Percentiles rank a stretch among this genome's conserved stretches.
Evolutionary conservation across 2,888 invertebrate species (phyloP).

Genomic region (Cryptophagus acutangulus): DNA sequence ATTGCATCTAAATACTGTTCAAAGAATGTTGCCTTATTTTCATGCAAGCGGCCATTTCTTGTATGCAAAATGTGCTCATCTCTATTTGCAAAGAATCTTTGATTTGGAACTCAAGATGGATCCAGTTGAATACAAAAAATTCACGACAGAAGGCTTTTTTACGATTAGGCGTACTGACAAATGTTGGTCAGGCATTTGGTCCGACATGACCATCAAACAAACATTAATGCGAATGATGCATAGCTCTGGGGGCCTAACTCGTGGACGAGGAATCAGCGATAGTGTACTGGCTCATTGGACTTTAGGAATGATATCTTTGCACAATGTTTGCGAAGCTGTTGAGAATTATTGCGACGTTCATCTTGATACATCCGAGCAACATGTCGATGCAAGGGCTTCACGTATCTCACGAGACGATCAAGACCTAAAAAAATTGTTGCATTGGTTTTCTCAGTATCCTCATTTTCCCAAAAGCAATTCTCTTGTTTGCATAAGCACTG

Average conservation of each 20-base stretch:
- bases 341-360: slow-evolving; percentile 25
- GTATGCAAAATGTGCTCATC: slow-evolving; percentile 37
- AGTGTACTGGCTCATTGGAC: slow-evolving; percentile 26
- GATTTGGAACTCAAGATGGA: slow-evolving; percentile 27
- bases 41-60: slow-evolving; percentile 40
- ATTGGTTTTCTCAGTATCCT: slow-evolving; percentile 26
- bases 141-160: slow-evolving; percentile 29
- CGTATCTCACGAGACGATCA: slow-evolving; percentile 24
- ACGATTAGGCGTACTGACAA: slow-evolving; percentile 28
- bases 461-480: slow-evolving; percentile 25
- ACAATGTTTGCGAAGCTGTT: slow-evolving; percentile 22
- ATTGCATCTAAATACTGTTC: slow-evolving; percentile 13
- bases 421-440: slow-evolving; percentile 24
- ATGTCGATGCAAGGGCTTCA: slow-evolving; percentile 25
- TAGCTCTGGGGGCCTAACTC: slow-evolving; percentile 33
- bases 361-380: slow-evolving; percentile 28
- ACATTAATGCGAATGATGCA: slow-evolving; percentile 34
- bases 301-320: slow-evolving; percentile 14
- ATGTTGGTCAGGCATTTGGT: too few species aligned
- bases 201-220: too few species aligned
- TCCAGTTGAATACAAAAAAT: slow-evolving; percentile 23
- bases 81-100: slow-evolving; percentile 43
- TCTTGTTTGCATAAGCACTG: slow-evolving; percentile 23
- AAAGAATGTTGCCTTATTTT: slow-evolving; percentile 38
- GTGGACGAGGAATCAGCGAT: slow-evolving; percentile 25